These are phyloP conservation scores for Sphyrna mokarran DNA, from an alignment of 2,113 vertebrate genomes.

Conservation along the genomic window DNA sequence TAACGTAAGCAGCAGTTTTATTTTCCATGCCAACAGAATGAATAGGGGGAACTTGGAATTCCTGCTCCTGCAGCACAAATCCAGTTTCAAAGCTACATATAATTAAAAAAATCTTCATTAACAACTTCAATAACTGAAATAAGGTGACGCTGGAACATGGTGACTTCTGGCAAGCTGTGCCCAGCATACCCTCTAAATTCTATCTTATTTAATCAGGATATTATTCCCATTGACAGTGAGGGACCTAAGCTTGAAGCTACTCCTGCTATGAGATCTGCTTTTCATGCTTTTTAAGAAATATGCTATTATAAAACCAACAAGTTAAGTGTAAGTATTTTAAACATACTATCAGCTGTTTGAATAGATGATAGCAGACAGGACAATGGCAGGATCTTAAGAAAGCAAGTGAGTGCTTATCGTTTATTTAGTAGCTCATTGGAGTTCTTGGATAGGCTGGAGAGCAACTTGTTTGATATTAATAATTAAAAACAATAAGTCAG, in stretches of 20 bases:
- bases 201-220: not conserved
- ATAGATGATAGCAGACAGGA: not conserved
- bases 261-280: too few relatives aligned
- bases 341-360: not conserved
- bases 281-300: not conserved
- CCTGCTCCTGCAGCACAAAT: too few relatives aligned
- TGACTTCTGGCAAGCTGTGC: too few relatives aligned
- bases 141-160: too few relatives aligned
- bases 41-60: not conserved
- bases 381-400: not conserved
- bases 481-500: not conserved
- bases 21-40: not conserved
- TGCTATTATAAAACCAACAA: not conserved
- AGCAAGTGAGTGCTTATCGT: not conserved
- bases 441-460: not conserved
- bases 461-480: not conserved
- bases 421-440: not conserved
- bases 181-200: too few relatives aligned
- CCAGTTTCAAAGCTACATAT: not conserved
- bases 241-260: not conserved
- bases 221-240: not conserved
- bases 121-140: too few relatives aligned
- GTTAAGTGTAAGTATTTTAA: not conserved
- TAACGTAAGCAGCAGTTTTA: not conserved
- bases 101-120: not conserved